Evolutionary conservation across 1,140 invertebrate genomes (phyloP), one percentile per base, ranked within the genome.

Genomic region (Spodoptera frugiperda): DNA sequence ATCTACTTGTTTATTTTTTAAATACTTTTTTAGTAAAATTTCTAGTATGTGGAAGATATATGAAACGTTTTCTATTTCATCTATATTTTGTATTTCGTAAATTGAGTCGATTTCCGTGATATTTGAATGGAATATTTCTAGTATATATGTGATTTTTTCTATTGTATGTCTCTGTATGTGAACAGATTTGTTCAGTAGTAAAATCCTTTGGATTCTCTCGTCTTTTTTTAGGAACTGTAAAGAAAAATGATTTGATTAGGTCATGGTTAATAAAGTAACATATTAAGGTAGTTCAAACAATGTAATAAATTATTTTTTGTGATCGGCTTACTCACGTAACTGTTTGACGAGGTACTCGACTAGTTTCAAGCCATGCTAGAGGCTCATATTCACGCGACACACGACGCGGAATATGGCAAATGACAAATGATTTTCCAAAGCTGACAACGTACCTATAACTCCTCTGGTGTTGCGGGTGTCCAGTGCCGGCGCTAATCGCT

Each of bases 31-130:
- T 70, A 93, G 46, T n/a, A 91, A 79, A 10, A 81, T 74, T 72
- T 92, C 86, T 57, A 93, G 53, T 30, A 90, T 79, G 30, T 92
- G 82, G 55, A 93, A 87, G 19, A 91, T 81, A 30, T 91, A 90
- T 17, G 82, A 79, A 2, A 88, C 10, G 25, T 93, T 91, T 65
- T 92, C 91, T 0, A 79, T 75, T 77, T 82, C 70, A 0, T 59
- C 73, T 39, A 82, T 82, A 48, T 84, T 78, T 10, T 39, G 57
- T 15, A 87, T 57, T 84, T 91, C 87, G 21, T 77, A 78, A 21
- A 68, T 39, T 2, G 77, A 55, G 2, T 78, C 70, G 8, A 73
- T 74, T 0, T 73, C 51, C 0, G 33, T 80, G 30, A 86, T 11
- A 49, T 81, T 76, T 48, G 54, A 30, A 9, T 81, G 61, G 57